Evolutionary conservation across 2,888 invertebrate genomes (phyloP).

Genomic region (Eupeodes luniger): DNA sequence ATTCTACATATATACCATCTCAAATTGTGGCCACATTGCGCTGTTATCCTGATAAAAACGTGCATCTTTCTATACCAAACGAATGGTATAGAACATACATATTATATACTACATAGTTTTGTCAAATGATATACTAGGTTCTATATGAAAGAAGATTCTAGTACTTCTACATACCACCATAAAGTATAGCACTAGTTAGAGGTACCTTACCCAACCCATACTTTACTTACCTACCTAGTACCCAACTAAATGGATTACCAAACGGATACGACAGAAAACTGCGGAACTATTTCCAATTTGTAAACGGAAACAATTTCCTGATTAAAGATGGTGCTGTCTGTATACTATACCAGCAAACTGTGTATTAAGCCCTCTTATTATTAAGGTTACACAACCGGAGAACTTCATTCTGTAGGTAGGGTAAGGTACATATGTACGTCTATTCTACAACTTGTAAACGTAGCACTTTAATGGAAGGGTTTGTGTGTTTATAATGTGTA

Average conservation of each 20-base stretch:
- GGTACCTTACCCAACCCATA: too few species aligned
- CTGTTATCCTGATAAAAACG: slow-evolving; percentile 53
- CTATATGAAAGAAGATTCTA: not conserved
- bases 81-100: not conserved
- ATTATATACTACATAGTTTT: slow-evolving; percentile 11
- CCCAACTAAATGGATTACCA: slow-evolving; percentile 73
- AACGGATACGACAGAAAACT: slow-evolving; percentile 75
- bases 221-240: not conserved
- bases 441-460: too few species aligned
- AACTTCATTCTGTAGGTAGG: not conserved
- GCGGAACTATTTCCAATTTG: slow-evolving; percentile 81
- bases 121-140: slow-evolving; percentile 60
- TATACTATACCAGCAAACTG: slow-evolving; percentile 47
- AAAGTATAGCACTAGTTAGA: not conserved
- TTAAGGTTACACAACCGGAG: slow-evolving; percentile 73
- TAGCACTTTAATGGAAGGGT: slow-evolving; percentile 3
- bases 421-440: not conserved
- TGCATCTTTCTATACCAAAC: not conserved
- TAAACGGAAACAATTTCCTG: slow-evolving; percentile 82
- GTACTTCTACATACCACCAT: not conserved
- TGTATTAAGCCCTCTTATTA: slow-evolving; percentile 72
- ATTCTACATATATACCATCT: not conserved
- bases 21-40: slow-evolving; percentile 50
- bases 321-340: slow-evolving; percentile 79
- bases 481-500: not conserved